Evolutionary conservation across 2,113 vertebrate species (phyloP), one percentile per base, ranked within the genome.

Genomic region (Micronisus gabar): DNA sequence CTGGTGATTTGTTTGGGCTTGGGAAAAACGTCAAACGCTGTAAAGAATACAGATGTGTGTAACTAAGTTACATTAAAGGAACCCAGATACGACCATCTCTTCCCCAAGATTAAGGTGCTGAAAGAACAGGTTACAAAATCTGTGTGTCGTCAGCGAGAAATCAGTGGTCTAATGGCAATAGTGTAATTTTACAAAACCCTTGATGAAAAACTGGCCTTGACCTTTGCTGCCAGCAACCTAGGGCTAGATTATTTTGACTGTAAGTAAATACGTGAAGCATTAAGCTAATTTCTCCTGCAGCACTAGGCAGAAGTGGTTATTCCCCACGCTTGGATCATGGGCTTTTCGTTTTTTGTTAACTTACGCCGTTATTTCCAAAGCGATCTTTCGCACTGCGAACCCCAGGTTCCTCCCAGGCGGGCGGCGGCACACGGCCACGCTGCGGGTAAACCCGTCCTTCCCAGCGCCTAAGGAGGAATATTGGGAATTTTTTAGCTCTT

Each of bases 71-170:
- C 6, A 2, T 26, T 17, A 15, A 8, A 14, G 15, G 48, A 65
- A 52, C 10, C 2, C 50, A 19, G 56, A 4, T 16, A 7, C 0
- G 2, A 11, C 52, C 16, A 2, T 7, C 47, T 36, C 10, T 1
- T 47, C 16, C 23, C 23, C 58, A 36, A 0, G 7, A 2, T 16
- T 7, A 12, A 25, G 21, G 18, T 38, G 72, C 48, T 38, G 43
- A 43, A 59, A 61, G 67, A 34, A 25, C 14, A 55, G 6, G 41
- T 53, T 15, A 41, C 45, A 34, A 8, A 70, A 12, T 7, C 34
- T 0, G 0, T 21, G 16, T 45, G 87, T 21, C 25, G 26, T 20
- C 50, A 6, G 17, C 15, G 0, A 15, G 34, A 25, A 50, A 26
- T 16, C 16, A 2, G 52, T 15, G 16, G 20, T 43, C 27, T 55